Percentiles rank a stretch among this genome's conserved stretches.
phyloP scores from a whole-genome alignment of 2,113 vertebrate species.

The Cebidichthys violaceus region DNA sequence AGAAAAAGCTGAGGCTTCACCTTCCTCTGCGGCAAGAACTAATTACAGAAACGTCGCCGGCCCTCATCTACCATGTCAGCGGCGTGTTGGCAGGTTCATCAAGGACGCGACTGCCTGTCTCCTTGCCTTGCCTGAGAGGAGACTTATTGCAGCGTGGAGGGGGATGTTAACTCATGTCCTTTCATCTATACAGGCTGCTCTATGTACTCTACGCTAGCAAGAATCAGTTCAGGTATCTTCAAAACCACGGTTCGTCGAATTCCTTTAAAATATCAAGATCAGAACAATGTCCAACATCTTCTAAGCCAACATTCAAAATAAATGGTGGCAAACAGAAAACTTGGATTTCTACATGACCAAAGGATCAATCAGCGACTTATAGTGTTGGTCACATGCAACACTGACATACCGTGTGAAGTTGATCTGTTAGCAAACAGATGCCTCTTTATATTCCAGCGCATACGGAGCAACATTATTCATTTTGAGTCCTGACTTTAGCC shows the following conservation, averaged over 20 bases:
- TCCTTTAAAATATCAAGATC: constrained; percentile 2
- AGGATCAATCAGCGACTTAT: not conserved
- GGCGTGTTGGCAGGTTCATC: constrained; percentile 1
- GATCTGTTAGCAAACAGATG: not conserved
- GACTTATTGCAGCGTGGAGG: not conserved
- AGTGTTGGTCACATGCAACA: not conserved
- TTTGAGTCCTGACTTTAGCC: not conserved
- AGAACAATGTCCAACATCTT: not conserved
- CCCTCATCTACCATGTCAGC: constrained; percentile 18
- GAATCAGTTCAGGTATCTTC: not conserved
- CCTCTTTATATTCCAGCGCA: not conserved
- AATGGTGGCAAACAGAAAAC: not conserved
- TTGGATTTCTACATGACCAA: not conserved
- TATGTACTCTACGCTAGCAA: not conserved
- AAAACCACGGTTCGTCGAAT: not conserved
- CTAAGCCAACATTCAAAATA: not conserved
- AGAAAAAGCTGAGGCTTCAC: constrained; percentile 2
- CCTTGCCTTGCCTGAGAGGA: not conserved
- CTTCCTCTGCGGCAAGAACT: constrained; percentile 10
- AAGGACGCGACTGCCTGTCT: not conserved
- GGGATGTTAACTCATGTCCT: not conserved
- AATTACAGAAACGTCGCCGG: constrained; percentile 33
- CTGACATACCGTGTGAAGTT: not conserved
- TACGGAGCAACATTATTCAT: not conserved
- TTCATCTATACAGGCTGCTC: not conserved